Percentiles rank a stretch among this genome's conserved stretches.
Conservation (phyloP, 2,888 invertebrate genomes). For the Amphiduros pacificus region DNA sequence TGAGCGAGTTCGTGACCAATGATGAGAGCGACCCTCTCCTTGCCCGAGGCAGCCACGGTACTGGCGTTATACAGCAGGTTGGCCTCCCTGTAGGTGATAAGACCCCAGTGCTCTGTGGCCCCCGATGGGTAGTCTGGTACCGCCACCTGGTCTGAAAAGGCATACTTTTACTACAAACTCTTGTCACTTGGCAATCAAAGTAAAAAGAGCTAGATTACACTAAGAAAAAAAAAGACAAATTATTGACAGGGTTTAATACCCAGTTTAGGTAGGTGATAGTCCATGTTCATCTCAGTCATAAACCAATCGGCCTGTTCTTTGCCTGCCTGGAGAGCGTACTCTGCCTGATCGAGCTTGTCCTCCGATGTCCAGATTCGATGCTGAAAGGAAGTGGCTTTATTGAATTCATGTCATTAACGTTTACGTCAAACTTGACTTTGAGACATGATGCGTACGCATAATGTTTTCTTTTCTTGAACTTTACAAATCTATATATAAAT, state of each 20-base stretch:
- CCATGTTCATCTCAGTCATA: slow-evolving; percentile 41
- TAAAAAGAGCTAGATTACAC: too few species aligned
- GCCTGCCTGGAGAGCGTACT: slow-evolving; percentile 76
- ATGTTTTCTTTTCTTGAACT: too few species aligned
- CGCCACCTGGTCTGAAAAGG: slow-evolving; percentile 74
- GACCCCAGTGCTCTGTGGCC: slow-evolving; percentile 95
- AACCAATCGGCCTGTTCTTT: slow-evolving; percentile 64
- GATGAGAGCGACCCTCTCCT: slow-evolving; percentile 77
- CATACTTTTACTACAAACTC: too few species aligned
- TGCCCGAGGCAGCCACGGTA: slow-evolving; percentile 75
- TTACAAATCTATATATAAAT: too few species aligned
- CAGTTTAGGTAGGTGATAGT: slow-evolving; percentile 54
- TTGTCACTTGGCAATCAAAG: too few species aligned
- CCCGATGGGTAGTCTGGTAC: slow-evolving; percentile 89
- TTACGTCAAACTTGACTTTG: too few species aligned
- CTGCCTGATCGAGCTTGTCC: slow-evolving; percentile 69
- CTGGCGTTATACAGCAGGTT: slow-evolving; percentile 73
- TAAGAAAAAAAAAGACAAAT: too few species aligned
- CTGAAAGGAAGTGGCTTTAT: slow-evolving; percentile 23
- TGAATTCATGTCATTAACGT: too few species aligned
- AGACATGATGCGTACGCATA: too few species aligned
- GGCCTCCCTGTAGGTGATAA: slow-evolving; percentile 88
- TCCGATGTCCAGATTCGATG: slow-evolving; percentile 55
- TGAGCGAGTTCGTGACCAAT: slow-evolving; percentile 93
- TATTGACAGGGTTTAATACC: too few species aligned